phyloP scores from a whole-genome alignment of 2,797 vertebrate species.

The Galaxias olidus region DNA sequence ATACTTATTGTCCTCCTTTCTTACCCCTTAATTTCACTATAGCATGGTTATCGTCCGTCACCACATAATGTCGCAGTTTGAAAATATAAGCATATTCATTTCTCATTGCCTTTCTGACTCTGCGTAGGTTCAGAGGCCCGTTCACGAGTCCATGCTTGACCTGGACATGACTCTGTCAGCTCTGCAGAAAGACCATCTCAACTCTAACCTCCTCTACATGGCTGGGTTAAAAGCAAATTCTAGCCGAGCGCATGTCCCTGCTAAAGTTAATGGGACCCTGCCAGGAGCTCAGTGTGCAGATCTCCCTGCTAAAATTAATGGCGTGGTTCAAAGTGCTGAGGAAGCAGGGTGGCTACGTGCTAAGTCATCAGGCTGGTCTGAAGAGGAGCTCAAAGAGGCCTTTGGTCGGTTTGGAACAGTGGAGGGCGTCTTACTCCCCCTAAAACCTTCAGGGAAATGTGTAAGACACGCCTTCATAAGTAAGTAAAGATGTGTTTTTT shows the following conservation, averaged over 20 bases:
- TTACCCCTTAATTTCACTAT: too few relatives aligned
- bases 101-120: background rate
- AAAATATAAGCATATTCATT: background rate
- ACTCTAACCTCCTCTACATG: conserved; percentile 71
- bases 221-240: conserved; percentile 30
- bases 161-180: conserved; percentile 71
- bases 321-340: background rate
- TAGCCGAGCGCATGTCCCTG: background rate
- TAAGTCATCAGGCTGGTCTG: conserved; percentile 52
- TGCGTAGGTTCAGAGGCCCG: conserved; percentile 81
- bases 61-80: too few relatives aligned
- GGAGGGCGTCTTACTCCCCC: conserved; percentile 68
- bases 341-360: background rate
- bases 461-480: conserved; percentile 77
- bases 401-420: conserved; percentile 71
- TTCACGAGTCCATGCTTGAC: conserved; percentile 76
- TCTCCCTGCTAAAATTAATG: background rate
- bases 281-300: too few relatives aligned
- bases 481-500: conserved; percentile 64
- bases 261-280: conserved; percentile 26
- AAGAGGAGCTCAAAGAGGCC: conserved; percentile 66
- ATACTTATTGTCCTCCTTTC: background rate
- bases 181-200: conserved; percentile 74
- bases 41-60: too few relatives aligned
- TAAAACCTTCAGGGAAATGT: conserved; percentile 59